These are phyloP conservation scores for Calcarius lapponicus DNA, from an alignment of 2,797 vertebrate species.

Conservation along the genomic window DNA sequence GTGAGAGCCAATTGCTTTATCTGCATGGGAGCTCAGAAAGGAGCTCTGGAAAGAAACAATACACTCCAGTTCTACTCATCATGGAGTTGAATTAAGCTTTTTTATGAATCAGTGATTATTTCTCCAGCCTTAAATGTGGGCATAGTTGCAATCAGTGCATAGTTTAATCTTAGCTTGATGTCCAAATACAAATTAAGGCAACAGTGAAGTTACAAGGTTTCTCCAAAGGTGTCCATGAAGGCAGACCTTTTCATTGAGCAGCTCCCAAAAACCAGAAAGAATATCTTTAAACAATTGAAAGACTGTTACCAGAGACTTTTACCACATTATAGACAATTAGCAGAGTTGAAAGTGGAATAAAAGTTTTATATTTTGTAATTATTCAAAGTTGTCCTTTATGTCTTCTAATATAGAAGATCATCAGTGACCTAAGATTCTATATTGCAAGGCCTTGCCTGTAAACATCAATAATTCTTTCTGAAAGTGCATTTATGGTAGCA, in stretches of 20 bases:
- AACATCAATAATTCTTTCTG: not conserved
- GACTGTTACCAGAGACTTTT: not conserved
- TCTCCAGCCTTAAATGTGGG: not conserved
- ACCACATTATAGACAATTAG: not conserved
- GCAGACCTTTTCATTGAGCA: not conserved
- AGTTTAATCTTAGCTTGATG: not conserved
- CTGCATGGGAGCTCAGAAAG: slow-evolving; percentile 31
- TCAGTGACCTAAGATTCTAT: not conserved
- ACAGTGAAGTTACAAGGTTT: not conserved
- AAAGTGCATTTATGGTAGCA: not conserved
- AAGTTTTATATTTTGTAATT: not conserved
- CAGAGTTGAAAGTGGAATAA: not conserved
- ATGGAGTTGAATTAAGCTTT: not conserved
- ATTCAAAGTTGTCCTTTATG: not conserved
- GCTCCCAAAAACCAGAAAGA: not conserved
- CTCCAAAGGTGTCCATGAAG: not conserved
- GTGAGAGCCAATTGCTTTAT: slow-evolving; percentile 32
- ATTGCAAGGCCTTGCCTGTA: not conserved
- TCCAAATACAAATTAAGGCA: not conserved
- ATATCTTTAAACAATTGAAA: not conserved
- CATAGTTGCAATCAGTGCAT: not conserved
- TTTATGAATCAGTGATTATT: not conserved
- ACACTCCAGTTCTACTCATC: not conserved
- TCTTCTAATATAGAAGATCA: not conserved
- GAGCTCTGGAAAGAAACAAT: not conserved